Conservation (phyloP, 2,888 invertebrate genomes). For the Bedellia somnulentella region DNA sequence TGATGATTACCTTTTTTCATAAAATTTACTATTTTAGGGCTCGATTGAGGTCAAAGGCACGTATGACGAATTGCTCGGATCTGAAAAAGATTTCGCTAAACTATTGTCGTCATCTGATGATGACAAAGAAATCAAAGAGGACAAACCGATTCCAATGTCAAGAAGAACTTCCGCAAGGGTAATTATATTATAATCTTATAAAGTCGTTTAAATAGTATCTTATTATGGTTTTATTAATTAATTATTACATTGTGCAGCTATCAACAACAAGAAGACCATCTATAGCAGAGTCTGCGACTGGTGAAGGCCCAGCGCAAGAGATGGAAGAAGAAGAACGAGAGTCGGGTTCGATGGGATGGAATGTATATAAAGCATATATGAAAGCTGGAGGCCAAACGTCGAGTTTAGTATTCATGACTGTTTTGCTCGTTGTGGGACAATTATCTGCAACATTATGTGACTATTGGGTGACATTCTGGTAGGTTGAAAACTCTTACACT, state of each 20-base stretch:
- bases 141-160: slow-evolving; percentile 30
- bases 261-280: slow-evolving; percentile 48
- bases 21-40: slow-evolving; percentile 32
- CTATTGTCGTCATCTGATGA: slow-evolving; percentile 50
- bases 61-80: slow-evolving; percentile 55
- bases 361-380: slow-evolving; percentile 65
- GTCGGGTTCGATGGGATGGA: slow-evolving; percentile 67
- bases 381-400: slow-evolving; percentile 59
- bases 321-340: slow-evolving; percentile 65
- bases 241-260: slow-evolving; percentile 26
- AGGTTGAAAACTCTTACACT: slow-evolving; percentile 12
- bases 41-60: slow-evolving; percentile 60
- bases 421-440: slow-evolving; percentile 66
- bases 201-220: too few relatives aligned
- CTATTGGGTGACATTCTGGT: slow-evolving; percentile 79
- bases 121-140: slow-evolving; percentile 29
- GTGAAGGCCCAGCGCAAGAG: slow-evolving; percentile 47
- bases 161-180: slow-evolving; percentile 45
- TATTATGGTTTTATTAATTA: too few relatives aligned
- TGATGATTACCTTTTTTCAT: too few relatives aligned
- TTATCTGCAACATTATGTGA: slow-evolving; percentile 70
- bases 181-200: slow-evolving; percentile 12
- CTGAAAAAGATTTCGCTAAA: slow-evolving; percentile 65
- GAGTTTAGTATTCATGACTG: slow-evolving; percentile 47
- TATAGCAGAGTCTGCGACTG: slow-evolving; percentile 43